Conservation (phyloP, 1,140 invertebrate species). For the Homalodisca vitripennis region DNA sequence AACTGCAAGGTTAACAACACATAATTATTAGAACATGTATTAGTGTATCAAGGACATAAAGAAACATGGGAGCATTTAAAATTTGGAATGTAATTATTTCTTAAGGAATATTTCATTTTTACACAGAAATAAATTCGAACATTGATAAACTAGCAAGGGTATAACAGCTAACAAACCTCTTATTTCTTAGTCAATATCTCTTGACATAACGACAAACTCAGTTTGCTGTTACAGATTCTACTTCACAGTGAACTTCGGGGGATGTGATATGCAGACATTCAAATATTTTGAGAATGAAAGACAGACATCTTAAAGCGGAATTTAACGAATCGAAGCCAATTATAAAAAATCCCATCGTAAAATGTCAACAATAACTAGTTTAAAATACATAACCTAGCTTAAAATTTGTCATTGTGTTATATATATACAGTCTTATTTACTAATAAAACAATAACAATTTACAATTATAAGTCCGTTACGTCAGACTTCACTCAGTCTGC, state of each 20-base stretch:
- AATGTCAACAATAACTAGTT: conserved; percentile 1
- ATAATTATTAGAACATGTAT: too few species aligned
- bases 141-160: too few species aligned
- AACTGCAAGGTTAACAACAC: too few species aligned
- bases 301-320: not conserved
- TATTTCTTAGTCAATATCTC: too few species aligned
- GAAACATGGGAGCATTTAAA: too few species aligned
- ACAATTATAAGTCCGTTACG: too few species aligned
- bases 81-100: too few species aligned
- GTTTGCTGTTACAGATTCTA: not conserved
- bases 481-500: not conserved
- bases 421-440: conserved; percentile 18
- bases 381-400: conserved; percentile 9
- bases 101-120: too few species aligned
- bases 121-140: too few species aligned
- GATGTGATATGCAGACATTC: not conserved
- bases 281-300: not conserved
- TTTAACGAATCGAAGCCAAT: not conserved
- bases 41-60: too few species aligned
- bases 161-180: too few species aligned
- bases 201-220: too few species aligned
- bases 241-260: not conserved
- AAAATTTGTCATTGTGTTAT: conserved; percentile 5
- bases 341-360: not conserved
- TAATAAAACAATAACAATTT: conserved; percentile 12